Evolutionary conservation across 1,140 invertebrate species (phyloP).

Genomic region (Cydia strobilella): DNA sequence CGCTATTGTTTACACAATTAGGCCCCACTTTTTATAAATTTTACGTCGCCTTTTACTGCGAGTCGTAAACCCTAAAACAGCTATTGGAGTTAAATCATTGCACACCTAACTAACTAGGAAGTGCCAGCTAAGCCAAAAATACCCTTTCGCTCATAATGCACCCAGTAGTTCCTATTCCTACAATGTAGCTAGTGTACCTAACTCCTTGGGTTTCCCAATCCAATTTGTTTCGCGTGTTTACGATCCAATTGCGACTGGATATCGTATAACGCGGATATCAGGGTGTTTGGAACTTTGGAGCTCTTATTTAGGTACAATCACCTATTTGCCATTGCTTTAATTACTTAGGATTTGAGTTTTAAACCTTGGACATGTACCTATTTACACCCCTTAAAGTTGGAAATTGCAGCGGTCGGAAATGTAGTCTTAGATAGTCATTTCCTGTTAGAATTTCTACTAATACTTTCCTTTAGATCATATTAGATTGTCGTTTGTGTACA

Average conservation of each 20-base stretch:
- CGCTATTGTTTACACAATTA: background rate
- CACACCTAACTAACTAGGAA: constrained; percentile 46
- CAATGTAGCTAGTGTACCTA: constrained; percentile 22
- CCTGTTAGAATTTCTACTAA: background rate
- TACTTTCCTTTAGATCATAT: background rate
- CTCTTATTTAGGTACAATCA: constrained; percentile 3
- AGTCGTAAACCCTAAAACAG: constrained; percentile 18
- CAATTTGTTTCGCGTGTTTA: constrained; percentile 36
- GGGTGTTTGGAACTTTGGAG: constrained; percentile 28
- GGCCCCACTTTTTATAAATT: constrained; percentile 17
- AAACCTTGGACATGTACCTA: too few relatives aligned
- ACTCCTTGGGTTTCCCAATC: constrained; percentile 31
- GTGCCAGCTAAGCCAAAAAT: constrained; percentile 52
- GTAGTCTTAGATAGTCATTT: background rate
- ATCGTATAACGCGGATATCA: constrained; percentile 38
- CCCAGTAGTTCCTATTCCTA: background rate
- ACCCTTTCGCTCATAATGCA: constrained; percentile 37
- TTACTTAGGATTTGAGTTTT: background rate
- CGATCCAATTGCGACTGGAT: constrained; percentile 41
- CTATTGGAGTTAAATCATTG: constrained; percentile 21
- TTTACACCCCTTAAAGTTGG: too few relatives aligned
- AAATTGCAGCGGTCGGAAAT: background rate
- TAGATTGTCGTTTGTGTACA: constrained; percentile 9
- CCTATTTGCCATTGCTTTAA: background rate
- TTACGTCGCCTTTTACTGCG: constrained; percentile 3